Evolutionary conservation across 2,888 invertebrate genomes (phyloP), one percentile per base, ranked within the genome.

Genomic region (Lysandra bellargus): DNA sequence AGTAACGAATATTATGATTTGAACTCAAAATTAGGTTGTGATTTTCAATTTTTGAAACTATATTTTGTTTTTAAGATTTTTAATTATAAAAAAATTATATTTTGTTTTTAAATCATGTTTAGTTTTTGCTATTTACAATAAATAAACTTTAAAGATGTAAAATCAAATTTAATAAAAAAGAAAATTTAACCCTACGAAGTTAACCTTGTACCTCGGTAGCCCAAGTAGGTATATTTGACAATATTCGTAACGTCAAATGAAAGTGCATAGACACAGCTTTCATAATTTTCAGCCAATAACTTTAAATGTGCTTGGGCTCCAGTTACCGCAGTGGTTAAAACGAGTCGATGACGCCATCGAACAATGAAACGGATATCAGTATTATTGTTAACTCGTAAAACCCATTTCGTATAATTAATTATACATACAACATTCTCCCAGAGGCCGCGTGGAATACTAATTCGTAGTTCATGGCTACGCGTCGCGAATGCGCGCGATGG

Each of bases 391-490:
- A 33, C 57, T 74, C 73, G 57, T 74, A 74, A 79, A 60, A 33
- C 40, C 73, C 60, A 79, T 57, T 72, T 44, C 57, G 44, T 53
- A 57, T 57, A 73, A 72, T 61, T 40, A 60, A 61, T 74, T 74
- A 64, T 74, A 30, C 61, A 60, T 75, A 75, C 44, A 74, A 79
- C 61, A 79, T 74, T 73, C 79, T 75, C 74, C 73, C 30, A 53
- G 49, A 12, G 74, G 74, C 80, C 57, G 78, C 64, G 69, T 77
- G 79, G 78, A 69, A 81, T 78, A 81, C 83, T 83, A 88, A 88
- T 86, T 88, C 86, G 84, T 87, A 88, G 89, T 91, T 91, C 89
- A 90, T 86, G 90, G 90, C 87, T 89, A 91, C 88, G 87, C 86
- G 82, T 83, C 78, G 81, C 80, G 79, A 86, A 85, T 85, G 86